These are phyloP conservation scores for Lanius ludovicianus DNA, from an alignment of 2,113 vertebrate species.

Conservation along the genomic window DNA sequence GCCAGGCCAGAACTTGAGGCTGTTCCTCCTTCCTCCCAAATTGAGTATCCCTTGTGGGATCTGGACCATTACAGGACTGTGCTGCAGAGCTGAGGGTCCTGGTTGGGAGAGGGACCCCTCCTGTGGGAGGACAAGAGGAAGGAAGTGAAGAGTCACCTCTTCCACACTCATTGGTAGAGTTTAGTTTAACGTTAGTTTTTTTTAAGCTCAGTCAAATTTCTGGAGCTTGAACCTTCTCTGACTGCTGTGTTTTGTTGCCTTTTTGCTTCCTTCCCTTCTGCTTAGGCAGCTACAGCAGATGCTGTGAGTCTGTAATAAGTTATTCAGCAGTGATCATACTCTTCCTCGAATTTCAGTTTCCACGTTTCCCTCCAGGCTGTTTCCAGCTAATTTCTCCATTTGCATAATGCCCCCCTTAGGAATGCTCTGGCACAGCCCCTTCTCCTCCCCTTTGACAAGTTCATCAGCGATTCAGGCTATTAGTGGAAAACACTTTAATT, in stretches of 20 bases:
- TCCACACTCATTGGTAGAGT: not conserved
- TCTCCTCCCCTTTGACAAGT: not conserved
- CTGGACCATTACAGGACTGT: not conserved
- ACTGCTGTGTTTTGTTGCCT: not conserved
- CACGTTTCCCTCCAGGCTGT: slow-evolving; percentile 54
- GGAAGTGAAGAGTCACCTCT: not conserved
- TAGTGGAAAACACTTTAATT: not conserved
- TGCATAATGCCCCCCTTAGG: slow-evolving; percentile 42
- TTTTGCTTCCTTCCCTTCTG: slow-evolving; percentile 30
- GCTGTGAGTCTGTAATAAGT: not conserved
- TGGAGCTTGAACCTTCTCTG: not conserved
- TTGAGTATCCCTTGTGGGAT: not conserved
- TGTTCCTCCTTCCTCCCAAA: not conserved
- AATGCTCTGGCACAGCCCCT: not conserved
- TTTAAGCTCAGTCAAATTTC: not conserved
- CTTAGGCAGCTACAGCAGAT: not conserved
- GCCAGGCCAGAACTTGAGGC: not conserved
- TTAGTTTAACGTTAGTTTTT: not conserved
- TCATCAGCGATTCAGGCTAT: slow-evolving; percentile 40
- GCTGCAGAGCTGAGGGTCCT: not conserved
- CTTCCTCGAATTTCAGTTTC: slow-evolving; percentile 50
- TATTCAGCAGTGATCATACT: slow-evolving; percentile 49
- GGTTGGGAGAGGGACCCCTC: not conserved
- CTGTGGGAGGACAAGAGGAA: not conserved
- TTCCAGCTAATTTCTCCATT: slow-evolving; percentile 59